Evolutionary conservation across 2,888 invertebrate species (phyloP).

Genomic region (Cheilosia urbana): DNA sequence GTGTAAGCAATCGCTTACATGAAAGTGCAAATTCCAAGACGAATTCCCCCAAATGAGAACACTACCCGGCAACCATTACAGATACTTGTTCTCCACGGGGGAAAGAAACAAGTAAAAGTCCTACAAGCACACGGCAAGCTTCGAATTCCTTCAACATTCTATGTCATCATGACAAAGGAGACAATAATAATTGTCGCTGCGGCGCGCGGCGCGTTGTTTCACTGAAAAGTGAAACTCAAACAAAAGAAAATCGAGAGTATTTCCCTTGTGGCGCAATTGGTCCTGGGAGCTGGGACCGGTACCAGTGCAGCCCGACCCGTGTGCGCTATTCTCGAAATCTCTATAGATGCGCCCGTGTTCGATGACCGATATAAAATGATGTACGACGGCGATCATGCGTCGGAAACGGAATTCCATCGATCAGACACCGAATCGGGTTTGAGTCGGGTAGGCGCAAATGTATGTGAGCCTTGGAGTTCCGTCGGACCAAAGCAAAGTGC

Average conservation of each 20-base stretch:
- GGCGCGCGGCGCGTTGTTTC: not conserved
- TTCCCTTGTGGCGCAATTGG: constrained; percentile 69
- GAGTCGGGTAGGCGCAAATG: not conserved
- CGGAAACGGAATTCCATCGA: constrained; percentile 73
- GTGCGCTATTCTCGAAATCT: constrained; percentile 40
- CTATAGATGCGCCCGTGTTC: constrained; percentile 21
- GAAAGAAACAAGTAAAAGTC: constrained; percentile 64
- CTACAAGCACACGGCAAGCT: constrained; percentile 19
- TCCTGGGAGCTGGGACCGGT: constrained; percentile 53
- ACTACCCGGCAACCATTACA: constrained; percentile 43
- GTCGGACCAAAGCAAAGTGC: constrained; percentile 28
- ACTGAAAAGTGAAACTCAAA: constrained; percentile 67
- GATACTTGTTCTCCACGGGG: constrained; percentile 36
- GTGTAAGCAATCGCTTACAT: constrained; percentile 49
- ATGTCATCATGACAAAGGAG: constrained; percentile 41
- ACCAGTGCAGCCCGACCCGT: not conserved
- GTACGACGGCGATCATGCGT: constrained; percentile 69
- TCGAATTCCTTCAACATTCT: constrained; percentile 64
- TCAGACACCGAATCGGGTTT: constrained; percentile 59
- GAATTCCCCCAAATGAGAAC: constrained; percentile 50
- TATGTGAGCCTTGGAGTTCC: constrained; percentile 34
- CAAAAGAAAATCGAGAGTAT: constrained; percentile 72
- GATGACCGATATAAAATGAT: constrained; percentile 70
- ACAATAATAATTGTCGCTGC: constrained; percentile 28
- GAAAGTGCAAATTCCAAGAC: constrained; percentile 40